These are phyloP conservation scores for Laticauda colubrina DNA, from an alignment of 2,113 vertebrate species.

Conservation along the genomic window DNA sequence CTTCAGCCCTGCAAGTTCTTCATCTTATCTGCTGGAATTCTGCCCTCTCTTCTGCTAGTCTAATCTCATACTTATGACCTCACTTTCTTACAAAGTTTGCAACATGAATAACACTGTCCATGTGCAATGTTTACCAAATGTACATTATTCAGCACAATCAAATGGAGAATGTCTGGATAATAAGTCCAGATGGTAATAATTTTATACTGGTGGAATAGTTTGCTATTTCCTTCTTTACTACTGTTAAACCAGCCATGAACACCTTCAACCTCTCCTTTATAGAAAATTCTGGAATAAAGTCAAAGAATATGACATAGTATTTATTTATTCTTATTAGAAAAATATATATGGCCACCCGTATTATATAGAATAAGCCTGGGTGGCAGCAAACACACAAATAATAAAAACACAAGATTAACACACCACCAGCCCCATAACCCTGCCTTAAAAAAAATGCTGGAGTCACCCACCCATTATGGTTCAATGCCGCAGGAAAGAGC, in stretches of 20 bases:
- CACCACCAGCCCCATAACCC: neutral
- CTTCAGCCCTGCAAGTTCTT: conserved; percentile 24
- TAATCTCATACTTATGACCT: conserved; percentile 35
- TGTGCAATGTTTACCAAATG: conserved; percentile 38
- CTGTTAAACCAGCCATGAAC: neutral
- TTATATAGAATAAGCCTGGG: neutral
- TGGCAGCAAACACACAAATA: neutral
- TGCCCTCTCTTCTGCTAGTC: conserved; percentile 34
- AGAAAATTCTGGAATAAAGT: neutral
- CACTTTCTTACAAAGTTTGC: conserved; percentile 16
- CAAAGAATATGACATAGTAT: neutral
- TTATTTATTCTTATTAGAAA: neutral
- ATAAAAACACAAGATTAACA: neutral
- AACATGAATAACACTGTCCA: conserved; percentile 34
- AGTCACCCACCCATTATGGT: neutral
- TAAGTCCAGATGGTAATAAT: conserved; percentile 17
- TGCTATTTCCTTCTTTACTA: neutral
- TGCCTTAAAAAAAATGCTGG: neutral
- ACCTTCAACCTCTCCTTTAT: neutral
- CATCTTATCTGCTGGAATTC: conserved; percentile 36
- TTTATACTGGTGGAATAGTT: neutral
- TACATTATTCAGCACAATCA: conserved; percentile 17
- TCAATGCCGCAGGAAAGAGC: neutral
- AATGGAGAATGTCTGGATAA: conserved; percentile 20
- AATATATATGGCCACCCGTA: neutral